These are phyloP conservation scores for Oryctes rhinoceros DNA, from an alignment of 1,140 invertebrate species.

Conservation along the genomic window DNA sequence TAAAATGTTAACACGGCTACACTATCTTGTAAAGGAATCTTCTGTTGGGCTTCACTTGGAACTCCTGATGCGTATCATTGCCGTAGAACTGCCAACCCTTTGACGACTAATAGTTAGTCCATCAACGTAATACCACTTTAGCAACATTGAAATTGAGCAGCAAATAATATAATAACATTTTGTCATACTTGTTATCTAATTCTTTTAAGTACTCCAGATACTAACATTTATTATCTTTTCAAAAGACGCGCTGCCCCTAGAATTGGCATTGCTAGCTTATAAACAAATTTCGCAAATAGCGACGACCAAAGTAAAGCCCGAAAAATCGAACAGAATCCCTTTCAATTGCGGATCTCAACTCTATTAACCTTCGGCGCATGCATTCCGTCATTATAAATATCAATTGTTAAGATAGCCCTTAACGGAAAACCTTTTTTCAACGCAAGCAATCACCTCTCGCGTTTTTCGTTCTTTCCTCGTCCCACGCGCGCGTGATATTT, in stretches of 20 bases:
- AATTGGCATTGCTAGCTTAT: background rate
- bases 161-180: too few relatives aligned
- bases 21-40: slow-evolving; percentile 24
- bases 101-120: background rate
- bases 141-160: background rate
- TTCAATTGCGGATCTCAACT: slow-evolving; percentile 15
- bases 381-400: background rate
- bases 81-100: slow-evolving; percentile 13
- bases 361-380: background rate
- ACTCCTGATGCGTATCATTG: slow-evolving; percentile 23
- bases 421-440: slow-evolving; percentile 5
- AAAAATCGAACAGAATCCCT: background rate
- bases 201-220: too few relatives aligned
- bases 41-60: background rate
- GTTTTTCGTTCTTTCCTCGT: background rate
- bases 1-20: slow-evolving; percentile 39
- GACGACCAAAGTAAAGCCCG: too few relatives aligned
- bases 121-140: slow-evolving; percentile 4
- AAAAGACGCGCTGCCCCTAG: background rate
- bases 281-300: background rate
- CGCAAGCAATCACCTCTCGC: background rate
- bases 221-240: too few relatives aligned
- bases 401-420: background rate
- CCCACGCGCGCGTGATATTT: background rate
- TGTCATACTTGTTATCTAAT: too few relatives aligned